Evolutionary conservation across 2,113 vertebrate genomes (phyloP).

Genomic region (Catharus minimus): DNA sequence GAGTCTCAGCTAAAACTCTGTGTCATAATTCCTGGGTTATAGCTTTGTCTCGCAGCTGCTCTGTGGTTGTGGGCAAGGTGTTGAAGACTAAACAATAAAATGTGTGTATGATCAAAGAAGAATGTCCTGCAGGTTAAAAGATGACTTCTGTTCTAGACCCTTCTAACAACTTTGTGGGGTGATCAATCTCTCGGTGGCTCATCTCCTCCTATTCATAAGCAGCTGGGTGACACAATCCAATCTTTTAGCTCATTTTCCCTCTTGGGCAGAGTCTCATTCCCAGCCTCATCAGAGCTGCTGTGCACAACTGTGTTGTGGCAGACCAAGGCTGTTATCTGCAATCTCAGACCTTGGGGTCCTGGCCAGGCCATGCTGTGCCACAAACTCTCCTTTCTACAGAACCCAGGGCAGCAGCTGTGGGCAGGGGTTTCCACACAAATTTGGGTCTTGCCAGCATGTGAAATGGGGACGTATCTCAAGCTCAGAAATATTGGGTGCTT

Average conservation of each 20-base stretch:
- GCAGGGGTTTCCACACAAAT: neutral
- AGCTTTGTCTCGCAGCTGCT: neutral
- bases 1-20: conserved; percentile 10
- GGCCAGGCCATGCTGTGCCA: neutral
- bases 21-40: conserved; percentile 44
- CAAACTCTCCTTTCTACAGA: neutral
- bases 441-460: neutral
- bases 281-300: neutral
- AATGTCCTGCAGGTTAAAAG: neutral
- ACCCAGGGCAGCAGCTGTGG: neutral
- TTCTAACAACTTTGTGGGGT: neutral
- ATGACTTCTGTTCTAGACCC: neutral
- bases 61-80: conserved; percentile 10
- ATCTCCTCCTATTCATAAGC: neutral
- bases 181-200: neutral
- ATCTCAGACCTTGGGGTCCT: accelerated
- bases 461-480: accelerated
- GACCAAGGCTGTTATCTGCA: neutral
- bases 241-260: neutral
- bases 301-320: neutral
- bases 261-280: neutral
- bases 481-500: neutral
- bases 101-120: neutral
- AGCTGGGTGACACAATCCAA: neutral
- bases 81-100: conserved; percentile 40